Evolutionary conservation across 2,888 invertebrate species (phyloP).

Genomic region (Eupithecia vulgata): DNA sequence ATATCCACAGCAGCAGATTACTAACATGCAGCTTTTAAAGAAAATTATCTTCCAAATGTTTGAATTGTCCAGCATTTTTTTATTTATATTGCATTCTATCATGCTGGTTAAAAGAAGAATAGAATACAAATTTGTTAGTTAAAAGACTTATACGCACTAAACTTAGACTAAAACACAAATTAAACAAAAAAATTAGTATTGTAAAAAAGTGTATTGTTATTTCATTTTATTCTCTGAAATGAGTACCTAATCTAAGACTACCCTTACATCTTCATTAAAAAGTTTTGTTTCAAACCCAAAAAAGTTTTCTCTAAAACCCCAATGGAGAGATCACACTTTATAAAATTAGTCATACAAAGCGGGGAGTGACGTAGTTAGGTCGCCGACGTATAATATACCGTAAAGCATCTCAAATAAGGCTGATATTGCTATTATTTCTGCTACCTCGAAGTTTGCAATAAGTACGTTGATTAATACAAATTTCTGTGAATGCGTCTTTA

Average conservation of each 20-base stretch:
- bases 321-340: neutral
- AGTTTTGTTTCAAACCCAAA: neutral
- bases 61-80: no score
- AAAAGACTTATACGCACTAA: no score
- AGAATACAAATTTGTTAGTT: no score
- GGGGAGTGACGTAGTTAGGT: neutral
- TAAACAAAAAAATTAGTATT: no score
- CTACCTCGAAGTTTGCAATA: neutral
- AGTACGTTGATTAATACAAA: neutral
- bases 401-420: neutral
- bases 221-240: neutral
- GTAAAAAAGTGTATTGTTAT: no score
- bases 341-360: neutral
- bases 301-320: neutral
- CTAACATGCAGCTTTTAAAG: no score
- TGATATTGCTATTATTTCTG: neutral
- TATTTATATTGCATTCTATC: no score
- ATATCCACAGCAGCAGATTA: neutral
- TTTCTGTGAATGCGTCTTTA: neutral
- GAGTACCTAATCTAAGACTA: neutral
- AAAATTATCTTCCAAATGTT: no score
- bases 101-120: no score
- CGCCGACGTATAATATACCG: neutral
- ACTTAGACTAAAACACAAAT: no score
- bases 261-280: neutral